Evolutionary conservation across 2,113 vertebrate species (phyloP), one percentile per base, ranked within the genome.

Genomic region (Nanorana parkeri): DNA sequence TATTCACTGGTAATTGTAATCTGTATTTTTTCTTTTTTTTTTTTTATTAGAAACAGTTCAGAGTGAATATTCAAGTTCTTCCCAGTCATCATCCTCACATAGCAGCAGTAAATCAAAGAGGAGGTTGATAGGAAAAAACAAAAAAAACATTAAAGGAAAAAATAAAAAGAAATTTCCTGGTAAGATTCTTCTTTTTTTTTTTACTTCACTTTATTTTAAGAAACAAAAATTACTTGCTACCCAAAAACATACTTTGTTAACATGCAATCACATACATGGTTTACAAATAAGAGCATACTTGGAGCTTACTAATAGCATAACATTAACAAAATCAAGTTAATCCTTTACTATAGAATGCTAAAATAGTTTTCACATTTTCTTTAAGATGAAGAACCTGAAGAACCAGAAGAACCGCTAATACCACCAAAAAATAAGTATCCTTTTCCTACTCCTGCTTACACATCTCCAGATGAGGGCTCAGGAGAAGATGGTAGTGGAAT

Each of bases 21-120:
- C n/a, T 68, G 16, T 68, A 68, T 68, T 77, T 55, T 56, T 4
- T 26, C 17, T 28, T 0, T 23, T 63, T 8, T 29, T 28, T 0
- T 23, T 63, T 8, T 29, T 16, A 64, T 55, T 32, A 81, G 79
- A 81, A 81, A 81, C 61, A 1, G 61, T 81, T 26, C 60, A 81
- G 24, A 81, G 61, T n/a, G 79, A 74, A 21, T 74, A 56, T 17
- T 54, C 60, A 73, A 81, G 60, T 56, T 73, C 79, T 6, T 81
- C 79, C 6, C 69, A 74, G 51, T 81, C 79, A 15, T 56, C 68
- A 29, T 66, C 69, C 1, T 81, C 79, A 26, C 79, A 84, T 87
- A 81, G 86, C 83, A 80, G 84, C 56, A 73, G 85, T 2, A 83
- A 65, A 78, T n/a, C 82, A 83, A 61, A 58, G 10, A 65, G 69